A percentile compares a stretch with the other conserved stretches of the same genome.
Evolutionary conservation across 2,797 vertebrate genomes (phyloP).

Genomic region (Chrosomus eos): DNA sequence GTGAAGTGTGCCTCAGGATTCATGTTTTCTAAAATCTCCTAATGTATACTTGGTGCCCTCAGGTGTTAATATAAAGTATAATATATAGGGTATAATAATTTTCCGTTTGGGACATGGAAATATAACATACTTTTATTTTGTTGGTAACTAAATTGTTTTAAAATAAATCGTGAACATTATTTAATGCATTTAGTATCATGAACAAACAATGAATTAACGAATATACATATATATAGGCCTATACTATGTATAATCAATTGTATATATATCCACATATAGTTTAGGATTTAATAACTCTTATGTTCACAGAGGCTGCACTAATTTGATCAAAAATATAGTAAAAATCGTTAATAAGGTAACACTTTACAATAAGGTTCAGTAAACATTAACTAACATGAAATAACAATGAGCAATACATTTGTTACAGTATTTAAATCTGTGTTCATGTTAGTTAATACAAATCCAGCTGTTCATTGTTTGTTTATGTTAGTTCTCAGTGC

Average conservation of each 20-base stretch:
- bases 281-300: background rate
- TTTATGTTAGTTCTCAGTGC: no score
- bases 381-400: no score
- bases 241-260: no score
- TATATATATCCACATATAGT: background rate
- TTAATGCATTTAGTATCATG: background rate
- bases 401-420: no score
- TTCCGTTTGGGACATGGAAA: background rate
- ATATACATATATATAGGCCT: background rate
- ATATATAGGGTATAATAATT: background rate
- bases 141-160: background rate
- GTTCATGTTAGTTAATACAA: no score
- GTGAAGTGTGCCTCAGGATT: conserved; percentile 18
- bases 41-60: background rate
- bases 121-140: conserved; percentile 6
- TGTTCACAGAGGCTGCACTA: no score
- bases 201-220: background rate
- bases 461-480: no score
- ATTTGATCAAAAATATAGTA: background rate
- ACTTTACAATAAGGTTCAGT: no score
- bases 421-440: no score
- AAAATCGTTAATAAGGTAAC: background rate
- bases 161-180: background rate
- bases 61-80: background rate
- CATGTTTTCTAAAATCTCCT: conserved; percentile 7